Conservation (phyloP, 2,113 vertebrate genomes). For the Gobio gobio region DNA sequence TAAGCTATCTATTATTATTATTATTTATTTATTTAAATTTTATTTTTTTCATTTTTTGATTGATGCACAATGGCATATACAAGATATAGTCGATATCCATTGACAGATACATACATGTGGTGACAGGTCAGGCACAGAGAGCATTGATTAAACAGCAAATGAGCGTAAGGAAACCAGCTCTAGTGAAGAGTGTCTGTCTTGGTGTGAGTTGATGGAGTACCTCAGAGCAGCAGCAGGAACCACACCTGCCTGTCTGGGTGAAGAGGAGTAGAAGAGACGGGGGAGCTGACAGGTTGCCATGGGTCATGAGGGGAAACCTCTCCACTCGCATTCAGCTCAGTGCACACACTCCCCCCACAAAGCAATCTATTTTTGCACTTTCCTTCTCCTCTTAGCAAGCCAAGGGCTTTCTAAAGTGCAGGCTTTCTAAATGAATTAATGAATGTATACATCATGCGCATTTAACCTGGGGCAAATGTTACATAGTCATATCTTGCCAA, state of each 20-base stretch:
- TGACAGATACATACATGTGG: slow-evolving; percentile 50
- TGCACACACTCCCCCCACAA: slow-evolving; percentile 23
- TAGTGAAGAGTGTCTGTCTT: slow-evolving; percentile 35
- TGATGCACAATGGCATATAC: not conserved
- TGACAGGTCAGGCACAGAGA: slow-evolving; percentile 45
- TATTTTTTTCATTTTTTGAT: not conserved
- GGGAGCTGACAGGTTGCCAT: slow-evolving; percentile 34
- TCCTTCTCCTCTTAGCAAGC: not conserved
- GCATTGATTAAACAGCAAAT: slow-evolving; percentile 55
- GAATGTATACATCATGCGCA: not conserved
- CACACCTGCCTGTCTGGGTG: slow-evolving; percentile 40
- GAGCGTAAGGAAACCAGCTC: slow-evolving; percentile 45
- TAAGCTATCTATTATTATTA: no score
- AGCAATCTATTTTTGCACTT: slow-evolving; percentile 39
- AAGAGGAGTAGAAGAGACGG: slow-evolving; percentile 20
- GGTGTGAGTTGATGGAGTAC: slow-evolving; percentile 44
- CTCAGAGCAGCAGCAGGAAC: slow-evolving; percentile 42
- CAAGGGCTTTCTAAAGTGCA: slow-evolving; percentile 15
- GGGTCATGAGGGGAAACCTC: slow-evolving; percentile 36
- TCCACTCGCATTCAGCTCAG: slow-evolving; percentile 44
- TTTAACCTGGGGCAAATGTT: slow-evolving; percentile 6
- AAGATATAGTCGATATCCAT: slow-evolving; percentile 21
- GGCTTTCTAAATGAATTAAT: slow-evolving; percentile 31
- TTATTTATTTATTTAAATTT: no score
- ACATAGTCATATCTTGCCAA: not conserved